Base-by-base conservation (phyloP, 2,797 vertebrate genomes). In the Pyrocephalus nanus region DNA sequence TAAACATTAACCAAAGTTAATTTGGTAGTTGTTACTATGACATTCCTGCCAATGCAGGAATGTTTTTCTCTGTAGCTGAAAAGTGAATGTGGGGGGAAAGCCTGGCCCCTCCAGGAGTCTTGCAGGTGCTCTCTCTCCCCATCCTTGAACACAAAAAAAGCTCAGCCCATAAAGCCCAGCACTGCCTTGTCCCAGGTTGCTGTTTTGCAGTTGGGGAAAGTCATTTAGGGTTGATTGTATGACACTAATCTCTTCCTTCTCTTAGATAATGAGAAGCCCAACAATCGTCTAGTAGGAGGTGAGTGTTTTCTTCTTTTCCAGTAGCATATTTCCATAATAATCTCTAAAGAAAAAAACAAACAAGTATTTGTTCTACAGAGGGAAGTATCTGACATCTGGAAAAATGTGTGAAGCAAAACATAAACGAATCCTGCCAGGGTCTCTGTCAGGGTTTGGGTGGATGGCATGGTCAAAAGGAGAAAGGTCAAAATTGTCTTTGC, bases 241-340 rank as follows among this genome's bases (percentile, higher is more conserved):
- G 36, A 54, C 20, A 13, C 57, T 94, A 27, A 76, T 45, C 38
- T 96, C 29, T 91, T 93, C 48, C 25, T 90, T 75, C 30, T 66
- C 12, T 23, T 48, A 97, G 97, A 97, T 67, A 97, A 97, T n/a
- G 94, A 97, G 77, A 92, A 93, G 73, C 10, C 12, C 51, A 53
- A 18, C 5, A 10, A 5, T 23, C 11, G 17, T 74, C 38, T 12
- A 55, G 27, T 2, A 70, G 20, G 65, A 90, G 76, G 94, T 96
- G 80, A 96, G 21, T 15, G 20, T 54, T 78, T 83, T 62, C 43
- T 71, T 60, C 42, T 71, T 61, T 86, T 83, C 61, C 58, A 51
- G 7, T 34, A 45, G 29, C 8, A 3, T 61, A 27, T 60, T 94
- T 83, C 65, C 11, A n/a, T 25, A 77, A 30, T 16, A 54, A n/a